Evolutionary conservation across 2,888 invertebrate genomes (phyloP), one percentile per base, ranked within the genome.

Genomic region (Hirtodrosophila confusa): DNA sequence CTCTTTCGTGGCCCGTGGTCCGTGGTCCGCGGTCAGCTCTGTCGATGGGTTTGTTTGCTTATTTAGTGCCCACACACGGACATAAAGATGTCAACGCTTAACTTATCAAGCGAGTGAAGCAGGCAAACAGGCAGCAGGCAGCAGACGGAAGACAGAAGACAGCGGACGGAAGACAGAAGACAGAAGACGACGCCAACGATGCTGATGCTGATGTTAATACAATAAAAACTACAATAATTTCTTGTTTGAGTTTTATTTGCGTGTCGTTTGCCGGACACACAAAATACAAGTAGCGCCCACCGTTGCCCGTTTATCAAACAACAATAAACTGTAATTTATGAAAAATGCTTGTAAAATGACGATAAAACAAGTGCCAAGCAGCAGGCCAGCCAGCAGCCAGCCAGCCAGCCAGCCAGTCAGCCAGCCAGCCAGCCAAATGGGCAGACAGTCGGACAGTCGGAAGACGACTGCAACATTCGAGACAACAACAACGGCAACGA

Each of bases 281-380:
- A 67, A 64, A 58, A 77, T 82, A 78, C 75, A 74, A 76, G 89
- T 86, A 88, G 88, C 88, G 88, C 88, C 88, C 88, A 88, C 88
- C 75, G 85, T 69, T 86, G 79, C 65, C 73, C 75, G 83, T 83
- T 88, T 86, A 86, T 89, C 88, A 86, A 88, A 89, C 80, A 88
- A 88, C 88, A 88, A 89, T 89, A 89, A 88, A 88, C 88, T 83
- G 86, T 88, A 88, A 89, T 89, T 87, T 88, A 89, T 89, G 88
- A 86, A 88, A 88, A 84, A 82, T 86, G 87, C 88, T 86, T 85
- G 83, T 87, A 86, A 85, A 87, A 78, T 74, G 78, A 85, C 80
- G 85, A 85, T 86, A 83, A 87, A 86, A 83, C 82, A 83, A 83
- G 83, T 85, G 83, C 80, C 73, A 75, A 63, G 23, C 48, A 45